phyloP scores from a whole-genome alignment of 2,888 invertebrate species.

The Papilio demoleus region DNA sequence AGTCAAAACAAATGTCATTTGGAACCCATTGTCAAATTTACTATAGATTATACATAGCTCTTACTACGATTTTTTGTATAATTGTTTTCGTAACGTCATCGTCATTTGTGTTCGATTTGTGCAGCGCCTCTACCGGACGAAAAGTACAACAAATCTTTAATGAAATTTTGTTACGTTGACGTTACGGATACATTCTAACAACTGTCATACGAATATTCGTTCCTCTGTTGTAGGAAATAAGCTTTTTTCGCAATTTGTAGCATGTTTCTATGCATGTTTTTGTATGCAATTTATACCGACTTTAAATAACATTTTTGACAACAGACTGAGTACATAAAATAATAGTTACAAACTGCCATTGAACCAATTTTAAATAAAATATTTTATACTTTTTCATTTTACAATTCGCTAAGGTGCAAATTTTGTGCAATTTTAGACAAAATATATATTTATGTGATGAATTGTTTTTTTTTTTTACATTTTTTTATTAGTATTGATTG shows the following conservation, averaged over 20 bases:
- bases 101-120: no score
- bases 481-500: constrained; percentile 31
- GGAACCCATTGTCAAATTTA: no score
- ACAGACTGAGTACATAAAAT: constrained; percentile 30
- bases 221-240: background rate
- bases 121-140: no score
- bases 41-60: no score
- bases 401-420: constrained; percentile 50
- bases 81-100: no score
- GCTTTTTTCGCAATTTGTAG: constrained; percentile 8
- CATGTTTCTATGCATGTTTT: constrained; percentile 35
- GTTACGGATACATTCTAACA: no score
- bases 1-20: no score
- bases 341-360: constrained; percentile 25
- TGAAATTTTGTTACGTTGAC: no score
- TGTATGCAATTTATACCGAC: background rate
- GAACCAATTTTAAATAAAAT: background rate
- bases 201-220: no score
- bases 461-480: constrained; percentile 39
- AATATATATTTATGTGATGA: constrained; percentile 43
- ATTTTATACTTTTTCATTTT: constrained; percentile 14
- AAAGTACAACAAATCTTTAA: no score
- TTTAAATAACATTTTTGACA: constrained; percentile 28
- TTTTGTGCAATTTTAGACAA: constrained; percentile 57
- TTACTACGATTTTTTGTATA: no score